Conservation (phyloP, 1,140 invertebrate species). For the Hesperophylax magnus region DNA sequence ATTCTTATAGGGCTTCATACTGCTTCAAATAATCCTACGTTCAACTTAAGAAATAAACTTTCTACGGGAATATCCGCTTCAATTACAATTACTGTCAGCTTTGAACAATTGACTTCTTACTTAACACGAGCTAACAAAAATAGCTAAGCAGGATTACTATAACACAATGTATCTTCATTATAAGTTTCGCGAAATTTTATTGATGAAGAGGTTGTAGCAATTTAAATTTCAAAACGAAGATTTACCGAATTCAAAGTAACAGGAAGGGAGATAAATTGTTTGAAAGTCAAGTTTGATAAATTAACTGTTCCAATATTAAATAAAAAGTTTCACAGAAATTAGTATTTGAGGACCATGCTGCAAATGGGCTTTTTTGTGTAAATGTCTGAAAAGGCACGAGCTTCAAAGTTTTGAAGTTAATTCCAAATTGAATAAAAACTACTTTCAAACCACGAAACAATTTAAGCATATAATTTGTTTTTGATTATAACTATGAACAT, state of each 20-base stretch:
- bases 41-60: too few species aligned
- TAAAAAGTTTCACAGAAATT: not conserved
- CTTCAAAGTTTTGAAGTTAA: too few species aligned
- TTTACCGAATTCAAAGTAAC: conserved; percentile 10
- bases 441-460: too few species aligned
- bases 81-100: too few species aligned
- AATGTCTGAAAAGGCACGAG: too few species aligned
- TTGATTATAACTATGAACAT: too few species aligned
- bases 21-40: not conserved
- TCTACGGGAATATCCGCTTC: too few species aligned
- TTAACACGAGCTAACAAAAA: not conserved
- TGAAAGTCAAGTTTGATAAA: not conserved
- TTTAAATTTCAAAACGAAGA: conserved; percentile 4
- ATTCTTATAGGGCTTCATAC: not conserved
- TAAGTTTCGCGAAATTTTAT: conserved; percentile 1
- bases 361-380: too few species aligned
- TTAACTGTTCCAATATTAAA: not conserved
- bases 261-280: conserved; percentile 21
- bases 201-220: conserved; percentile 15
- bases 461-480: too few species aligned
- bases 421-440: too few species aligned
- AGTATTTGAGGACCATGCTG: not conserved
- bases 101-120: not conserved
- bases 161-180: conserved; percentile 22
- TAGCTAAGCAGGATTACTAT: not conserved